A percentile compares a stretch with the other conserved stretches of the same genome.
These are phyloP conservation scores for Teleopsis dalmanni DNA, from an alignment of 1,140 invertebrate species.

Conservation along the genomic window DNA sequence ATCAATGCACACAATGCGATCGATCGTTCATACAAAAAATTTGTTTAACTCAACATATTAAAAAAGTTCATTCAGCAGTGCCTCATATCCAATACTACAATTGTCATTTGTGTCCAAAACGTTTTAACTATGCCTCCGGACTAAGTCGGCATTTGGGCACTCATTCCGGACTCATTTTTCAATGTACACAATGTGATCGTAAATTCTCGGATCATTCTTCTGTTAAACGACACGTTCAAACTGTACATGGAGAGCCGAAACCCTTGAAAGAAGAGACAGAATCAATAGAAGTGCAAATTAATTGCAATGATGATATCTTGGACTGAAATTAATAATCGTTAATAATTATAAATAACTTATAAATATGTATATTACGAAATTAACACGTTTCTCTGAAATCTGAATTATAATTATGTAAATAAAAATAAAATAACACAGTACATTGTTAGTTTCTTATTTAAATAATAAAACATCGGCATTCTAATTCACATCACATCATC, in stretches of 20 bases:
- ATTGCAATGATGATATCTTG: no score
- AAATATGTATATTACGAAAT: no score
- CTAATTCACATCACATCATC: no score
- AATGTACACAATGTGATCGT: conserved; percentile 58
- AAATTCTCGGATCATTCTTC: conserved; percentile 64
- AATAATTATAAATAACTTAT: no score
- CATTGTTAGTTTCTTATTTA: no score
- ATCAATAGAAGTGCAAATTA: no score
- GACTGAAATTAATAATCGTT: no score
- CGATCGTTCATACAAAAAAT: conserved; percentile 67
- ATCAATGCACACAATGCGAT: conserved; percentile 65
- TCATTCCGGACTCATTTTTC: conserved; percentile 58
- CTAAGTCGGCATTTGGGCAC: conserved; percentile 60
- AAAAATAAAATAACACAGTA: no score
- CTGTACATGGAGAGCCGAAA: conserved; percentile 23
- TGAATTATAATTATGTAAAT: no score
- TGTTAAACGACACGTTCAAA: conserved; percentile 50
- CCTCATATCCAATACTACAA: conserved; percentile 55
- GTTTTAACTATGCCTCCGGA: conserved; percentile 49
- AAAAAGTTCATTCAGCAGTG: conserved; percentile 51
- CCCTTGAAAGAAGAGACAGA: no score
- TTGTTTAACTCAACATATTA: conserved; percentile 56
- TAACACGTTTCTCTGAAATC: no score
- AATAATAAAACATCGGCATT: no score
- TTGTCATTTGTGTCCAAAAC: conserved; percentile 59